Evolutionary conservation across 53 echinoderm and acorn worm species (phyloP), one percentile per base, ranked within the genome.

Genomic region (Crossaster papposus): DNA sequence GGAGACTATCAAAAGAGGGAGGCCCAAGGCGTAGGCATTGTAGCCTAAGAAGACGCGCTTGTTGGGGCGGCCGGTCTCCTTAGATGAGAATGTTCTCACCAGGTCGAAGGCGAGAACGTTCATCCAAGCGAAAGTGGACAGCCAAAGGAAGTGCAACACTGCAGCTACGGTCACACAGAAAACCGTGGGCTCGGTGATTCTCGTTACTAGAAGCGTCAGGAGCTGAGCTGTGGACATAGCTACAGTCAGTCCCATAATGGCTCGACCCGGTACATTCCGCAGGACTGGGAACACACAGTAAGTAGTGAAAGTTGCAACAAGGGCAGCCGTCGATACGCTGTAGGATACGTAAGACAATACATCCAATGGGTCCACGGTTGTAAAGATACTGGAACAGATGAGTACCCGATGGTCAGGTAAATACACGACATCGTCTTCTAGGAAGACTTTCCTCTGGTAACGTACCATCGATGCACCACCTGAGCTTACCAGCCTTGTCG

Each of bases 91-190:
- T 2, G 89, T 80, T 29, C 14, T 51, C 50, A 30, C 30, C 0
- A 89, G 89, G 36, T 89, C 89, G 80, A 89, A 80, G 3, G 89
- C 80, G 35, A 89, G 71, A 70, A 80, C 70, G 36, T 89, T 89
- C 53, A 71, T 77, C 89, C 89, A 89, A 8, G 89, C 24, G 63
- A 89, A 89, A 5, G 80, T 80, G 9, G 80, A 64, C 15, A 89
- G 52, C 89, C 89, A 89, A 13, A 89, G 35, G 70, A 80, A 70
- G 37, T 89, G 89, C 68, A 89, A 65, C 44, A 80, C 15, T 7
- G 26, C 26, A 9, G 89, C 89, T 30, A 89, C 64, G 33, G 51
- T 29, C 26, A 72, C 22, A 30, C 89, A 89, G 51, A 89, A 65
- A 12, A 29, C 70, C 35, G 23, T 4, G 14, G 24, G 38, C 14